A percentile compares a stretch with the other conserved stretches of the same genome.
Evolutionary conservation across 2,888 invertebrate genomes (phyloP).

Genomic region (Morpho helenor): DNA sequence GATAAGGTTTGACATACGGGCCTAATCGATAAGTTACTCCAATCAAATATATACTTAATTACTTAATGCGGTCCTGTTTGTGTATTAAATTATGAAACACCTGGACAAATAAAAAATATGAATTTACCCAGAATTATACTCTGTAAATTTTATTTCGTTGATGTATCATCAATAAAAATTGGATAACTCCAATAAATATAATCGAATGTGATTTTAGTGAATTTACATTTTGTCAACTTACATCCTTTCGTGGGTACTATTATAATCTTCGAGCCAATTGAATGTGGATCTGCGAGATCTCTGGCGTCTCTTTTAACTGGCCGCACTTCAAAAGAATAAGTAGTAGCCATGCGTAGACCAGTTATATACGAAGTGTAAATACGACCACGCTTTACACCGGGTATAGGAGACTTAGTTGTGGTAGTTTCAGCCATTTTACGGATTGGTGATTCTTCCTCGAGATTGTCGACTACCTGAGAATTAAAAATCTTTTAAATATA

Average conservation of each 20-base stretch:
- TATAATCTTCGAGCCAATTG: constrained; percentile 83
- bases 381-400: constrained; percentile 45
- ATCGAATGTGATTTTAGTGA: no score
- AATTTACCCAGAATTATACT: no score
- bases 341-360: constrained; percentile 89
- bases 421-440: constrained; percentile 36
- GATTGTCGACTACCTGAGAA: constrained; percentile 58
- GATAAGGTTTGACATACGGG: no score
- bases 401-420: constrained; percentile 33
- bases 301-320: constrained; percentile 76
- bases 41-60: no score
- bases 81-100: no score
- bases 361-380: constrained; percentile 80
- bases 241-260: constrained; percentile 91
- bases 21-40: no score
- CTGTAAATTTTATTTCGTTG: no score
- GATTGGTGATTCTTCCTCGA: constrained; percentile 48
- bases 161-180: no score
- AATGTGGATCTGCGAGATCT: constrained; percentile 72
- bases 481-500: not conserved
- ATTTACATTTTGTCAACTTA: constrained; percentile 64
- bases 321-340: constrained; percentile 88
- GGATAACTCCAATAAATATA: no score
- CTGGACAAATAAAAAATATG: no score
- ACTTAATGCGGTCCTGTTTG: no score